Evolutionary conservation across 2,888 invertebrate species (phyloP), one percentile per base, ranked within the genome.

Genomic region (Mylabris sibirica): DNA sequence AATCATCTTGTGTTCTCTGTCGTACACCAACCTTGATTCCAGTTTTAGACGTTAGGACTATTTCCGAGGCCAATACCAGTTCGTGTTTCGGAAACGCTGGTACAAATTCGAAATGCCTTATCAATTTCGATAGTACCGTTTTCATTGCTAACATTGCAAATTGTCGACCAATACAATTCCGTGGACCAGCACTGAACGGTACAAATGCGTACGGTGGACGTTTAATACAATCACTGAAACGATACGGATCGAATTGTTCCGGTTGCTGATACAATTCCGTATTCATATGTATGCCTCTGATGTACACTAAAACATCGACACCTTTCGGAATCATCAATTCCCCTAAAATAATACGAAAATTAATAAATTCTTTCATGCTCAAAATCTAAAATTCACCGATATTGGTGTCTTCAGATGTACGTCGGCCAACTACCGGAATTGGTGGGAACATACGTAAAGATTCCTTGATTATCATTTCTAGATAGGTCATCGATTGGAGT

Each of bases 281-380:
- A 60, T 35, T 66, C 66, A 66, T 62, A 62, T 66, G 66, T 57
- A 49, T 34, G 3, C n/a, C 22, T 62, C 59, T 62, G 38, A 65
- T n/a, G 49, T 64, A 38, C 66, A 44, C 1, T 8, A 44, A 6
- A 44, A 44, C n/a, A 44, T 44, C 44, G 4, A 44, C 44, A 1
- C 44, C 44, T 44, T n/a, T 8, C 17, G 44, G 44, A 17, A 44
- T 44, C 3, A 2, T 5, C 6, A 44, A 44, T 11, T n/a, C 44
- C n/a, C 11, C 44, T 44, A 44, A 38, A 38, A 38, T 34, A 34
- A 6, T 12, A n/a, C 11, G 5, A n/a, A 44, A 44, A 44, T 8
- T 1, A 44, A n/a, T 44, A 11, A 17, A 1, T 44, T 41, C 0
- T 5, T 3, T 1, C 5, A 11, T n/a, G 0, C 1, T 3, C 12